Base-by-base conservation (phyloP, 2,888 invertebrate species). In the Ophion ellenae region DNA sequence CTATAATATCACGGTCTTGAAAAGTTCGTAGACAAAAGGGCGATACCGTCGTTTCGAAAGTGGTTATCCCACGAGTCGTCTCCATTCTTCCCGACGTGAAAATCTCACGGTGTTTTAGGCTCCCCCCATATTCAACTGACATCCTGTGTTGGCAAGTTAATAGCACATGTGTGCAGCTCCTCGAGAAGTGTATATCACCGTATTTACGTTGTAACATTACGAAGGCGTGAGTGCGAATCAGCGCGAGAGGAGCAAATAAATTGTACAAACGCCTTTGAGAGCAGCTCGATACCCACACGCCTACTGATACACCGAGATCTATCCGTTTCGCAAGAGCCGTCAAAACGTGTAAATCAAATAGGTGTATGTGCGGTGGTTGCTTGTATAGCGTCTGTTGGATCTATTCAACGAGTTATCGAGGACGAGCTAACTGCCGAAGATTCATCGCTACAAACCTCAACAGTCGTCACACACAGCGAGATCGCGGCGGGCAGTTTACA, bases 391-490 rank as follows among this genome's bases (percentile, higher is more conserved):
- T 57, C 2, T 17, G 70, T 40, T 32, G 69, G 64, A 79, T 79
- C 80, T 36, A 79, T 83, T 76, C 70, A 24, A 32, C 63, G 47
- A 53, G 70, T 84, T 80, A 80, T 84, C 84, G 71, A 45, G 61
- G 32, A n/a, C 59, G 28, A 9, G 36, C 70, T 66, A 76, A 76
- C 45, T 40, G n/a, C 11, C 17, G 45, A 59, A 20, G 14, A 40
- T 78, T 69, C 45, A 40, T 64, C 64, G 64, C 36, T 57, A 17
- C 75, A 69, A 74, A n/a, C 64, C 24, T 36, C 17, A 28, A 64
- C 28, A 69, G 17, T 14, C 45, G 3, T 59, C 57, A 47, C 47
- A 53, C n/a, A 47, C 32, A 32, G 24, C 7, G 10, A 2, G 11
- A 64, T 28, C 28, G 11, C 53, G 20, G 61, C 61, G 20, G 47